These are phyloP conservation scores for Phycodurus eques DNA, from an alignment of 2,113 vertebrate genomes.

Conservation along the genomic window DNA sequence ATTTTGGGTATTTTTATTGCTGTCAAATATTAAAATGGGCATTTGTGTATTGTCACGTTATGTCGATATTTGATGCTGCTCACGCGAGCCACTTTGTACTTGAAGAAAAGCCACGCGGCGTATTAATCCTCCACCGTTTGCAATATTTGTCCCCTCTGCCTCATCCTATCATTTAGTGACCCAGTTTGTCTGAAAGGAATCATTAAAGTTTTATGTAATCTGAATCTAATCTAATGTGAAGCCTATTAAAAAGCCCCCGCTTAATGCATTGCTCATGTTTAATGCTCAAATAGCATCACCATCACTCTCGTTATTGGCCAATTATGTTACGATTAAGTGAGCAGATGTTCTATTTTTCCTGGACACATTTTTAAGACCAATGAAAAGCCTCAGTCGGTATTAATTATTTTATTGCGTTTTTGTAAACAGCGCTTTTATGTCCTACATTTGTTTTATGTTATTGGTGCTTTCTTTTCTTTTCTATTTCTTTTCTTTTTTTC, in stretches of 20 bases:
- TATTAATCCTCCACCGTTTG: constrained; percentile 4
- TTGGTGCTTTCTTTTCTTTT: no score
- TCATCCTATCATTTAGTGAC: constrained; percentile 29
- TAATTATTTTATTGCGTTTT: no score
- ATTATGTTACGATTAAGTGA: neutral
- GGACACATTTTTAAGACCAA: no score
- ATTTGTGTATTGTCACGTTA: neutral
- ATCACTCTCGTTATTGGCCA: neutral
- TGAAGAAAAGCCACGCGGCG: neutral
- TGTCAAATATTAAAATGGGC: neutral
- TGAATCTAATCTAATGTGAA: constrained; percentile 22
- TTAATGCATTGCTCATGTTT: constrained; percentile 4
- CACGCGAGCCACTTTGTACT: neutral
- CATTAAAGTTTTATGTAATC: constrained; percentile 40
- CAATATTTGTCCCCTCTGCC: constrained; percentile 21
- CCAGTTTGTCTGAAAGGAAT: constrained; percentile 27
- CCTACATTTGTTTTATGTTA: no score
- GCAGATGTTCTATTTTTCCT: no score
- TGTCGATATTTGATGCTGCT: neutral
- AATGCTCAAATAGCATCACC: neutral
- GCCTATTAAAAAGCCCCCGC: constrained; percentile 1
- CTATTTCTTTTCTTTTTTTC: no score
- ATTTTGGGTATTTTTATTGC: neutral
- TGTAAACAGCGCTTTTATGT: no score
- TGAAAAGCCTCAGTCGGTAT: no score